Conservation (phyloP, 1,140 invertebrate genomes). For the Solenopsis invicta region DNA sequence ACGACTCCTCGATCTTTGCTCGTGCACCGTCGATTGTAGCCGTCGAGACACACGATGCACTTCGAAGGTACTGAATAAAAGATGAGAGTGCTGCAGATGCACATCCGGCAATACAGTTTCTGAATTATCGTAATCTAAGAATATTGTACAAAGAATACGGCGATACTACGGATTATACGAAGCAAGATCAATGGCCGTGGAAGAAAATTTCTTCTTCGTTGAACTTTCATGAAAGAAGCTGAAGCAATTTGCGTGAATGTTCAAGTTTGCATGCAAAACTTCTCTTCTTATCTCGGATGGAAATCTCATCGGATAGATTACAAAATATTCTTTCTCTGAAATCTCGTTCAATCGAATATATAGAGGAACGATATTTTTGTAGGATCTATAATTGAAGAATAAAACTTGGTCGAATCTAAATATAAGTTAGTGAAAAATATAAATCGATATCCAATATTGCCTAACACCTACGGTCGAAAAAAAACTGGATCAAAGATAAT, state of each 20-base stretch:
- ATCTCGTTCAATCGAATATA: not conserved
- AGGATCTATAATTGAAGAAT: constrained; percentile 13
- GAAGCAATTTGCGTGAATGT: not conserved
- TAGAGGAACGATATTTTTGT: not conserved
- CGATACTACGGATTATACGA: not conserved
- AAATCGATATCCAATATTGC: constrained; percentile 30
- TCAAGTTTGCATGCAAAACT: not conserved
- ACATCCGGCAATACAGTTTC: not conserved
- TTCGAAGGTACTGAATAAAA: constrained; percentile 44
- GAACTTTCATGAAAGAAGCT: not conserved
- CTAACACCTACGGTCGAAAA: not conserved
- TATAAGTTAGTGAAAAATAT: not conserved
- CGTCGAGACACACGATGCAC: not conserved
- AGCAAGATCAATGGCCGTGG: not conserved
- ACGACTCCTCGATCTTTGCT: not conserved
- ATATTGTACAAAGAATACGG: not conserved
- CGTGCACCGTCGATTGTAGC: not conserved
- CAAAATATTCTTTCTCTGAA: not conserved
- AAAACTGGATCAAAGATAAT: not conserved
- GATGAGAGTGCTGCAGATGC: constrained; percentile 12
- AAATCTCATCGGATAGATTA: not conserved
- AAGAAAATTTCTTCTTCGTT: constrained; percentile 16
- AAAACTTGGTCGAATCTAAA: not conserved
- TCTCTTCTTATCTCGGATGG: not conserved
- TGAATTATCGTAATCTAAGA: constrained; percentile 8